Evolutionary conservation across 2,797 vertebrate genomes (phyloP), one percentile per base, ranked within the genome.

Genomic region (Pantherophis vulpinus): DNA sequence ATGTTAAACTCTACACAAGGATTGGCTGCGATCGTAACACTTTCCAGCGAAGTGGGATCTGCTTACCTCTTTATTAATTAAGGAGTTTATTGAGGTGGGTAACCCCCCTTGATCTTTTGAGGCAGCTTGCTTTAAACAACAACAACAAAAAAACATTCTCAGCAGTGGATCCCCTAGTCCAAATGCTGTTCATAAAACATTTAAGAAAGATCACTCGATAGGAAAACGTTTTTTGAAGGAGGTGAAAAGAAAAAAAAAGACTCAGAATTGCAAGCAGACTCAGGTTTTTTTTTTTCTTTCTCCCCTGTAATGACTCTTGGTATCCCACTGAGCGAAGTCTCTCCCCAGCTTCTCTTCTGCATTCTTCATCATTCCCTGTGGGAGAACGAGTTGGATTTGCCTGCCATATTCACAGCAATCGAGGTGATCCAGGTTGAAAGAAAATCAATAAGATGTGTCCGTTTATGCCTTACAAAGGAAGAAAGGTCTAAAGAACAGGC

Each of bases 401-500:
- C 98, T 98, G 98, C 98, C 98, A 98, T 98, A 98, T 98, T 98
- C 98, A 97, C 98, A 97, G 98, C 98, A 97, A 98, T 98, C 98
- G 98, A 99, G 98, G 98, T 98, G 98, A 99, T 99, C 98, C 96
- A 97, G 97, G 98, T 98, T 99, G 99, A 99, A 99, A 99, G 98
- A 98, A 99, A 99, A 99, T 99, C 99, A 99, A 99, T 99, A 98
- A 98, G 98, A 98, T 98, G 98, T 98, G 98, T 98, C 98, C 98
- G 99, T 99, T 99, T 99, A 98, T 98, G 98, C 98, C 98, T 98
- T 97, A 98, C 97, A 98, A 98, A 98, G 97, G 97, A 97, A 98
- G 98, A 98, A 98, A 98, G 98, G 98, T 98, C 97, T 98, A 97
- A 97, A 98, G 97, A 97, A 98, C 97, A 98, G 97, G 97, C 97